phyloP scores from a whole-genome alignment of 2,888 invertebrate species.

The Hydriomena furcata region DNA sequence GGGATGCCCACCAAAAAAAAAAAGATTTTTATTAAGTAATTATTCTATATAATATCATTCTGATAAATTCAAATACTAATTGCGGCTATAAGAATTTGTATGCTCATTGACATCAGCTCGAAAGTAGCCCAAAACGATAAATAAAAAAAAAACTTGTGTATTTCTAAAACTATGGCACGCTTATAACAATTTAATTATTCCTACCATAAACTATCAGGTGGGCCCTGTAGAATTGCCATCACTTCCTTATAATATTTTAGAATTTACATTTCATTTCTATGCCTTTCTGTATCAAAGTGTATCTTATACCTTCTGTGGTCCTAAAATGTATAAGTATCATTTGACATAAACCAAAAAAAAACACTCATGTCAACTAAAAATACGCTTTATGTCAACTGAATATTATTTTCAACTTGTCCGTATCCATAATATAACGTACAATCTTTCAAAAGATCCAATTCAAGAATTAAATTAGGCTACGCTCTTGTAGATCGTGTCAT shows the following conservation, averaged over 20 bases:
- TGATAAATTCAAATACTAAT: constrained; percentile 39
- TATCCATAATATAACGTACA: not conserved
- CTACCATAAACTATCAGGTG: too few relatives aligned
- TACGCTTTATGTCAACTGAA: not conserved
- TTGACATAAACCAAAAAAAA: too few relatives aligned
- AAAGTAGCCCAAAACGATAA: constrained; percentile 29
- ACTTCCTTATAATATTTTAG: too few relatives aligned
- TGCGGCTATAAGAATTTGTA: constrained; percentile 45
- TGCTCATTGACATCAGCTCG: constrained; percentile 34
- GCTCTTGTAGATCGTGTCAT: constrained; percentile 22
- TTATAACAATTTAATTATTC: too few relatives aligned
- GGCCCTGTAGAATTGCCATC: too few relatives aligned
- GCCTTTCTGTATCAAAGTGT: too few relatives aligned
- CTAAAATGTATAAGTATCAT: too few relatives aligned
- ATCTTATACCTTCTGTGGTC: too few relatives aligned
- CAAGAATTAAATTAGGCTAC: constrained; percentile 10
- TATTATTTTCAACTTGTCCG: not conserved
- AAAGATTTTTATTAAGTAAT: constrained; percentile 36
- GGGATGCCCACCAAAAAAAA: constrained; percentile 53
- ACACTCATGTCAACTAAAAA: too few relatives aligned
- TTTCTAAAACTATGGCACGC: too few relatives aligned
- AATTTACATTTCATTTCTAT: too few relatives aligned
- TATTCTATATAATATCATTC: constrained; percentile 42
- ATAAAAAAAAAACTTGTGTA: not conserved
- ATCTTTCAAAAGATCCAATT: not conserved